Evolutionary conservation across 2,888 invertebrate genomes (phyloP).

Genomic region (Ditula angustiorana): DNA sequence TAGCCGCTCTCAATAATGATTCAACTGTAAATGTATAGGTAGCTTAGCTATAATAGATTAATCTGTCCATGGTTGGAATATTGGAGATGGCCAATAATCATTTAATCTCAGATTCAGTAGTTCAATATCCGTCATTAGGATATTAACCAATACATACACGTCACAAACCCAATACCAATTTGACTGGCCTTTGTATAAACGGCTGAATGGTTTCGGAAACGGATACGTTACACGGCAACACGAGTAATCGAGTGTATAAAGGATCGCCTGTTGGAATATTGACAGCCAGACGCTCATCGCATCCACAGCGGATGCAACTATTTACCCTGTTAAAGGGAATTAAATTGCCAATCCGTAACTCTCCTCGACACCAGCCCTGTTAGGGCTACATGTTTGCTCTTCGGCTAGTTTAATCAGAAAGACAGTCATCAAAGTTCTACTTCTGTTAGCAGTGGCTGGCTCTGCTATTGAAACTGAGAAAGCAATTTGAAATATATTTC

Average conservation of each 20-base stretch:
- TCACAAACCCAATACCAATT: no score
- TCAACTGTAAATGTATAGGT: no score
- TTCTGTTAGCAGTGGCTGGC: background rate
- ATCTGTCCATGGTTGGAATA: no score
- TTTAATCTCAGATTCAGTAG: no score
- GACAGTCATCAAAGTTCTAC: background rate
- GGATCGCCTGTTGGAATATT: constrained; percentile 1
- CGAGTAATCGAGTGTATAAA: background rate
- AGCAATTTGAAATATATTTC: background rate
- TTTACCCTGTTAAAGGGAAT: background rate
- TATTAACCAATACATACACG: no score
- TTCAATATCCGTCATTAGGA: no score
- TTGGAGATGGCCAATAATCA: no score
- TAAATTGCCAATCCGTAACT: background rate
- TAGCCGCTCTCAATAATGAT: no score
- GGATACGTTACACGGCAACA: background rate
- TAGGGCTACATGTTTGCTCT: background rate
- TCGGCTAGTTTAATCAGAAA: background rate
- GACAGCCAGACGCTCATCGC: background rate
- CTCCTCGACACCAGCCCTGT: background rate
- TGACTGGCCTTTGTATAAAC: no score
- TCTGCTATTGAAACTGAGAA: background rate
- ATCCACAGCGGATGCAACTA: constrained; percentile 1
- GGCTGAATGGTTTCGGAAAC: no score
- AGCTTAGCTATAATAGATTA: no score